These are phyloP conservation scores for Sphyrna mokarran DNA, from an alignment of 2,113 vertebrate species.

Conservation along the genomic window DNA sequence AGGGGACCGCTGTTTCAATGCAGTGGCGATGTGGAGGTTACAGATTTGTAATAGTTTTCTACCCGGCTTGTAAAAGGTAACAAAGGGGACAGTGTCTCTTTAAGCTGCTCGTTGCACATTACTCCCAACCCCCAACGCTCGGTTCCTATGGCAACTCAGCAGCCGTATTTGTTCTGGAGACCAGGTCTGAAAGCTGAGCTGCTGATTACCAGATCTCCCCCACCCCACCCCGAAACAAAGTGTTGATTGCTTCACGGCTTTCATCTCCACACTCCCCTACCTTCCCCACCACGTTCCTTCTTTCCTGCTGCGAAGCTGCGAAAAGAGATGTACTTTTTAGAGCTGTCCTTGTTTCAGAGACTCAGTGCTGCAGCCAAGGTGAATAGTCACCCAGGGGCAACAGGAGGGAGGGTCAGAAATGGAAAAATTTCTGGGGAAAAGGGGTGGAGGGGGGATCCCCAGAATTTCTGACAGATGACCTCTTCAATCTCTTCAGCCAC, in stretches of 20 bases:
- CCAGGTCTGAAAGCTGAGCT: constrained; percentile 5
- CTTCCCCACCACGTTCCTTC: background rate
- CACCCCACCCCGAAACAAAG: background rate
- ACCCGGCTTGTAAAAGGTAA: constrained; percentile 9
- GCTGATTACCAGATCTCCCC: constrained; percentile 8
- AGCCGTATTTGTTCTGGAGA: background rate
- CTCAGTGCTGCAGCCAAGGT: too few relatives aligned
- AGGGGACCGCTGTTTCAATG: background rate
- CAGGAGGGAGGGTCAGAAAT: too few relatives aligned
- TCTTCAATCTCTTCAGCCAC: background rate
- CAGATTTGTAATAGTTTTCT: constrained; percentile 25
- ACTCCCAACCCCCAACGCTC: constrained; percentile 4
- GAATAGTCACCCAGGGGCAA: too few relatives aligned
- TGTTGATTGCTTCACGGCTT: background rate
- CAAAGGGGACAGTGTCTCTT: constrained; percentile 27
- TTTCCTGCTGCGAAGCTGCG: background rate
- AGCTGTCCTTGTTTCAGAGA: background rate
- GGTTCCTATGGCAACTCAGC: background rate
- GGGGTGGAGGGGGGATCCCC: background rate
- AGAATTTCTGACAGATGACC: background rate
- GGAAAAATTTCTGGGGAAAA: background rate
- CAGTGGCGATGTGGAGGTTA: background rate
- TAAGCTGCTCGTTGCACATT: constrained; percentile 11
- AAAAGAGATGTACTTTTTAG: background rate
- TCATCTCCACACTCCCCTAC: background rate